phyloP scores from a whole-genome alignment of 2,888 invertebrate species.

The Lithophane leautieri region DNA sequence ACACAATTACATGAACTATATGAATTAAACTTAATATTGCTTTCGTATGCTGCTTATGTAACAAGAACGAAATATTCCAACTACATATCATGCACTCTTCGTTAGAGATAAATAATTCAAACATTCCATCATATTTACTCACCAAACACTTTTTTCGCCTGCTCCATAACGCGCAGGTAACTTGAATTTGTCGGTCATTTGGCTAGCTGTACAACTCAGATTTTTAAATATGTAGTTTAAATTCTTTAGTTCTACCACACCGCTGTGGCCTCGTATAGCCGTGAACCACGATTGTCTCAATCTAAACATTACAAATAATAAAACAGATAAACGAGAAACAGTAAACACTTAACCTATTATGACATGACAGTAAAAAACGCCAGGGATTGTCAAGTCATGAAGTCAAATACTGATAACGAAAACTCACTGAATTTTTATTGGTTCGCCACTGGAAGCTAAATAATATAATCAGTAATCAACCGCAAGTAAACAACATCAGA shows the following conservation, averaged over 20 bases:
- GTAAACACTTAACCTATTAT: conserved; percentile 47
- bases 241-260: conserved; percentile 52
- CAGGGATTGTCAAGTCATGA: conserved; percentile 47
- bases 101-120: conserved; percentile 8
- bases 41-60: conserved; percentile 29
- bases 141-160: conserved; percentile 96
- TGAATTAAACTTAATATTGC: neutral
- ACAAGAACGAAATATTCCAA: conserved; percentile 5
- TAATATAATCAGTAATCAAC: neutral
- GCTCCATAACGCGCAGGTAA: conserved; percentile 93
- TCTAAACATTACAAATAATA: conserved; percentile 76
- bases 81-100: neutral
- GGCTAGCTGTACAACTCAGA: conserved; percentile 48
- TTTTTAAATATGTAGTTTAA: conserved; percentile 55
- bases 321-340: conserved; percentile 49
- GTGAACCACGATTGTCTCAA: conserved; percentile 70
- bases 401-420: conserved; percentile 43
- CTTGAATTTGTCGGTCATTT: conserved; percentile 90
- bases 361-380: conserved; percentile 46
- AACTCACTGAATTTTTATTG: conserved; percentile 42
- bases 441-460: conserved; percentile 31
- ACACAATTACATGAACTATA: neutral
- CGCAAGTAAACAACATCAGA: too few relatives aligned
- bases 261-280: conserved; percentile 60
- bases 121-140: conserved; percentile 73